phyloP scores from a whole-genome alignment of 2,888 invertebrate genomes.

The Aquatica leii region DNA sequence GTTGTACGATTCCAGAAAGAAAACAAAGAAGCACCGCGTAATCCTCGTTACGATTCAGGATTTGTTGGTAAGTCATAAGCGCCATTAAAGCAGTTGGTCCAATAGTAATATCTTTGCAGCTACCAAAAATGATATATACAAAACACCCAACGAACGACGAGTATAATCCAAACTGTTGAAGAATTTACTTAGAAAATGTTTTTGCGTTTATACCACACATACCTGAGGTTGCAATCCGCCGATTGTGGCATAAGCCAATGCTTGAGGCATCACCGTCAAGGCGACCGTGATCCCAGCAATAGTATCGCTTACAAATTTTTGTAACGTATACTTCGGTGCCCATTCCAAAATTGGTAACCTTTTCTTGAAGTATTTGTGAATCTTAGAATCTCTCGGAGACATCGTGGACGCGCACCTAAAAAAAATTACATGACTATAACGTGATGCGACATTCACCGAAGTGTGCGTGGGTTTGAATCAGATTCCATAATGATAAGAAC shows the following conservation, averaged over 20 bases:
- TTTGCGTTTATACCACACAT: background rate
- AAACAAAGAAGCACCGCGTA: conserved; percentile 87
- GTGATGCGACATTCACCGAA: too few species aligned
- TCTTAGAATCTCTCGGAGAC: conserved; percentile 9
- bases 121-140: conserved; percentile 89
- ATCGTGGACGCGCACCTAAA: conserved; percentile 2
- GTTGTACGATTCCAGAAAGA: conserved; percentile 74
- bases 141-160: conserved; percentile 66
- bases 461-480: too few species aligned
- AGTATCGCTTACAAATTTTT: conserved; percentile 81
- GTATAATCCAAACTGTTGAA: conserved; percentile 6
- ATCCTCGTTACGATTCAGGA: conserved; percentile 73
- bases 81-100: conserved; percentile 96
- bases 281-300: conserved; percentile 80
- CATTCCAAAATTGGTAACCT: conserved; percentile 75
- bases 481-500: too few species aligned
- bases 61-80: conserved; percentile 86
- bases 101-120: conserved; percentile 85
- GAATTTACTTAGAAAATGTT: background rate
- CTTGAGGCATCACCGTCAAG: conserved; percentile 80
- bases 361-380: conserved; percentile 52
- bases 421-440: too few species aligned
- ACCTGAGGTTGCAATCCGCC: conserved; percentile 79
- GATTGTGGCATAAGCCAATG: conserved; percentile 78
- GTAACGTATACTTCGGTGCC: conserved; percentile 78